Evolutionary conservation across 2,797 vertebrate species (phyloP), one percentile per base, ranked within the genome.

Genomic region (Poeciliopsis paucimaculata): DNA sequence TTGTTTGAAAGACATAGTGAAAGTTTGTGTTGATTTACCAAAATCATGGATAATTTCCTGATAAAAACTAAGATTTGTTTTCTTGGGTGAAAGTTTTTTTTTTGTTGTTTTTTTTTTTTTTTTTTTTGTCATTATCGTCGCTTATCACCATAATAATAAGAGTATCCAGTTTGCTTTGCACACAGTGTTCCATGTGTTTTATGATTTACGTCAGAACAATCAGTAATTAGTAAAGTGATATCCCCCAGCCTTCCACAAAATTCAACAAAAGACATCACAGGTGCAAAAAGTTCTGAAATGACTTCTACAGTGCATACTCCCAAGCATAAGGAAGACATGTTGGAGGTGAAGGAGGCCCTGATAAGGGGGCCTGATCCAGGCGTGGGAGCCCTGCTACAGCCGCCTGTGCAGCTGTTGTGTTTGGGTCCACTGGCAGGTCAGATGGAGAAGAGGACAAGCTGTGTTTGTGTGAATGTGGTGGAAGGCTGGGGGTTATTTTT

Each of bases 401-500:
- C 91, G 89, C 91, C 53, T 77, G 68, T 39, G 28, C 76, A 92
- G 89, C 91, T 92, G 90, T 82, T 89, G 77, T 62, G 82, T 73
- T 81, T 79, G 47, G 71, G 88, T 77, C 79, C 78, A 74, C 57
- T 72, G 77, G 82, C 71, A 76, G 85, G 85, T 93, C 91, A 92
- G 88, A 88, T 89, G 88, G 82, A 85, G 64, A 70, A 47, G 83
- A 28, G 87, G 81, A 90, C 64, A 79, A 87, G 84, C 83, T 83
- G 73, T 81, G 76, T 39, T 74, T 13, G 49, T 75, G 62, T 28
- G 36, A 73, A 49, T n/a, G 55, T 49, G 43, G 66, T 72, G 49
- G 41, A 75, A 53, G 41, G 46, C 1, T 39, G 79, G 80, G 83
- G 75, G 91, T 90, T 95, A 93, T 95, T 94, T 94, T 85, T 88